These are phyloP conservation scores for Meghimatium bilineatum DNA, from an alignment of 2,888 invertebrate species.

Conservation along the genomic window DNA sequence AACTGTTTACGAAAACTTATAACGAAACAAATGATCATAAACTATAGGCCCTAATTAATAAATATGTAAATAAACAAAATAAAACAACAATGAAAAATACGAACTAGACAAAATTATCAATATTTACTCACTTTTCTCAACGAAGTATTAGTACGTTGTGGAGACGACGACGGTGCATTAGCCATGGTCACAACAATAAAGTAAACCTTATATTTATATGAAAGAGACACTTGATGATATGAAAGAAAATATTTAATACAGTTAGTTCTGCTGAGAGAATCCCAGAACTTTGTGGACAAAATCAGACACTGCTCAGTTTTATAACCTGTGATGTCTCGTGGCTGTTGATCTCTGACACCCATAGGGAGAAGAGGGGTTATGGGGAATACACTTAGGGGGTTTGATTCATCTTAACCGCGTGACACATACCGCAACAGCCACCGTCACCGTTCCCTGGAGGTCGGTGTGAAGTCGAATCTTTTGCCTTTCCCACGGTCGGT, in stretches of 20 bases:
- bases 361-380: neutral
- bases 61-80: too few species aligned
- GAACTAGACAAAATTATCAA: neutral
- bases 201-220: neutral
- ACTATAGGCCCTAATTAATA: too few species aligned
- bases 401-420: constrained; percentile 24
- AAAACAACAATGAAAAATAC: neutral
- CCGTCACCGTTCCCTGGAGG: constrained; percentile 48
- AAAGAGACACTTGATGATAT: too few species aligned
- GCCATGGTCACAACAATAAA: neutral
- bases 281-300: neutral
- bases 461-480: constrained; percentile 68
- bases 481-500: constrained; percentile 70
- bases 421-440: constrained; percentile 56
- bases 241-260: neutral
- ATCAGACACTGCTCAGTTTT: neutral
- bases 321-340: neutral
- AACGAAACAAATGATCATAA: too few species aligned
- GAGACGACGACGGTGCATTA: neutral
- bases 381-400: neutral
- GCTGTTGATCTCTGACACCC: neutral
- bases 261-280: neutral
- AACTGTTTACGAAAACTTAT: too few species aligned
- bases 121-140: constrained; percentile 21
- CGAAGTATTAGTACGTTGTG: neutral